These are phyloP conservation scores for Cardinalis cardinalis DNA, from an alignment of 2,113 vertebrate species.

Conservation along the genomic window DNA sequence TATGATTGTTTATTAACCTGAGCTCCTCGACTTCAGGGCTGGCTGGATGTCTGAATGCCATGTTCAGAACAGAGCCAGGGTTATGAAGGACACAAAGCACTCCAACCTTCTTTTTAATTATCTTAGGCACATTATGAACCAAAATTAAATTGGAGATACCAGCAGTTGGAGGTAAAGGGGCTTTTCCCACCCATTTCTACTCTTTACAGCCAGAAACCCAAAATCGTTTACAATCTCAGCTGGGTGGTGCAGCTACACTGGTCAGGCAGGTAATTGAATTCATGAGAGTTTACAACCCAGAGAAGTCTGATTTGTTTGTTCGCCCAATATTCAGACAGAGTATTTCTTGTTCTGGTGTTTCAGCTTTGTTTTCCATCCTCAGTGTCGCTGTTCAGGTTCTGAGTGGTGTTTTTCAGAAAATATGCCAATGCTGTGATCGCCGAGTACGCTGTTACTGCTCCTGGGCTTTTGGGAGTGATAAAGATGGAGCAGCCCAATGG, in stretches of 20 bases:
- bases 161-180: background rate
- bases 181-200: background rate
- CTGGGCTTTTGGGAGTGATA: background rate
- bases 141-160: background rate
- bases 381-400: background rate
- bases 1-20: conserved; percentile 34
- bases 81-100: background rate
- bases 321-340: background rate
- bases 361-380: background rate
- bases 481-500: background rate
- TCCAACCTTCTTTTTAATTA: background rate
- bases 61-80: background rate
- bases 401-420: background rate
- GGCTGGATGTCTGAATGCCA: background rate
- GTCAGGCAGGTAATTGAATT: background rate
- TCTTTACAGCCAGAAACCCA: background rate
- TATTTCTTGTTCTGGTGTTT: background rate
- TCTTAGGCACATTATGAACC: background rate
- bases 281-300: background rate
- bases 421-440: background rate
- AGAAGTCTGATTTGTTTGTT: background rate
- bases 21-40: background rate
- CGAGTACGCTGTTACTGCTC: background rate
- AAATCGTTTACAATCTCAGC: background rate
- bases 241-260: background rate